Evolutionary conservation across 1,140 invertebrate genomes (phyloP).

Genomic region (Diprion similis): DNA sequence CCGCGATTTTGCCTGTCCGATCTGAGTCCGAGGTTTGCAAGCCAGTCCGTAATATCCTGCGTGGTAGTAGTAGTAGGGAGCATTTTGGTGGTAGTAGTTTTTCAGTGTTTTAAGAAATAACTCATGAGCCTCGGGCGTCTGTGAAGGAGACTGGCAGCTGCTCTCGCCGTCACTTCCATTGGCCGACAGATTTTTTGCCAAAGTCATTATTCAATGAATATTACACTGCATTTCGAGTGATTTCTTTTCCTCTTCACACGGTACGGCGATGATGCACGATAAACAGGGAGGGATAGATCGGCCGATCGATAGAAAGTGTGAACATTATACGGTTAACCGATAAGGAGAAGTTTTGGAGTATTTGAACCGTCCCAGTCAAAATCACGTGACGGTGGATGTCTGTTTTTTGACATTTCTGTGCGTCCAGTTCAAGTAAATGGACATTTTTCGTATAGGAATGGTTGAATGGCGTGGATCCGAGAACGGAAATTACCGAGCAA

Average conservation of each 20-base stretch:
- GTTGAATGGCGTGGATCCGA: no score
- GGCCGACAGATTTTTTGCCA: neutral
- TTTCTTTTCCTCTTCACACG: neutral
- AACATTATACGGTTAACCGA: no score
- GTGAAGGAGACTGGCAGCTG: neutral
- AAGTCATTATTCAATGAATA: neutral
- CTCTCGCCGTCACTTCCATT: neutral
- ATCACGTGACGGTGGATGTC: neutral
- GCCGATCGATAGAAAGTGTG: no score
- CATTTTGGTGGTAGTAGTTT: neutral
- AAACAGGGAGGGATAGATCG: no score
- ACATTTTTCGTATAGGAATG: neutral
- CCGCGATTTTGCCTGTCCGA: neutral
- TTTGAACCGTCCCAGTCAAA: neutral
- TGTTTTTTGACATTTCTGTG: constrained; percentile 1
- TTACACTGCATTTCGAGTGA: neutral
- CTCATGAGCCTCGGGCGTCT: neutral
- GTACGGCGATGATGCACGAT: no score
- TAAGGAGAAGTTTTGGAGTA: no score
- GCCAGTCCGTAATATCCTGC: neutral
- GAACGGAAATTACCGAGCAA: no score
- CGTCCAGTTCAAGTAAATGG: neutral
- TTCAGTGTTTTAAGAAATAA: neutral
- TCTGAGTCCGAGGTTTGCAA: neutral
- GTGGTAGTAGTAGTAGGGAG: neutral